Conservation (phyloP, 2,797 vertebrate genomes). For the Phyllotis vaccarum region DNA sequence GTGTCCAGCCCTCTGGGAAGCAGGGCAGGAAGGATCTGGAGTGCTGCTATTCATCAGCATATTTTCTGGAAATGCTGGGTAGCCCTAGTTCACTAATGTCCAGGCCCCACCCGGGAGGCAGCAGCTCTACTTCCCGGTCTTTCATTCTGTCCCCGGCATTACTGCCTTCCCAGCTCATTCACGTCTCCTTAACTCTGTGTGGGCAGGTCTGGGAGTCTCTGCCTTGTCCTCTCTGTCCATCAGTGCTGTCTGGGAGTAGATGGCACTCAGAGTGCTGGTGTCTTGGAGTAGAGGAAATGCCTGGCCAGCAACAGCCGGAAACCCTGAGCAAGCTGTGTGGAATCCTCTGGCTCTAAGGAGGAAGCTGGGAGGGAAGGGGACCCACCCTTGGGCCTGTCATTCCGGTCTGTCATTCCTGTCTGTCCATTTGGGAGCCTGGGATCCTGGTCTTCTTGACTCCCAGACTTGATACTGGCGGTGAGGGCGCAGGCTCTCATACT, state of each 20-base stretch:
- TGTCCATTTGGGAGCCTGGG: neutral
- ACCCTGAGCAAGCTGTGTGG: neutral
- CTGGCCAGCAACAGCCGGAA: conserved; percentile 16
- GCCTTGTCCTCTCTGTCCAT: neutral
- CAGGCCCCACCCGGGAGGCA: neutral
- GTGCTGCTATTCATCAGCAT: conserved; percentile 69
- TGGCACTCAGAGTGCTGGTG: neutral
- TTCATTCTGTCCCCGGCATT: neutral
- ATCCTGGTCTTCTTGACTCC: neutral
- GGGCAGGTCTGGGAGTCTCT: neutral
- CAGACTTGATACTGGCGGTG: neutral
- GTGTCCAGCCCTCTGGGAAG: conserved; percentile 48
- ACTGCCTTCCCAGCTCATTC: neutral
- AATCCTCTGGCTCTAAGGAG: neutral
- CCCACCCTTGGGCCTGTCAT: neutral
- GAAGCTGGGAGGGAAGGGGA: neutral
- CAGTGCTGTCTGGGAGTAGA: neutral
- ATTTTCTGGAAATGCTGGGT: conserved; percentile 71
- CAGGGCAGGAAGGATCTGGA: conserved; percentile 70
- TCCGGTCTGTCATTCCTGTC: neutral
- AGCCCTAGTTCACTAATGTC: neutral
- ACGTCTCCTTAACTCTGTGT: neutral
- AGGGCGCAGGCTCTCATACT: neutral
- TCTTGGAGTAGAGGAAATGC: conserved; percentile 52
- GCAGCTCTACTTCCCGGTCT: neutral